A percentile compares a stretch with the other conserved stretches of the same genome.
These are phyloP conservation scores for Tribolium freemani DNA, from an alignment of 2,888 invertebrate species.

Conservation along the genomic window DNA sequence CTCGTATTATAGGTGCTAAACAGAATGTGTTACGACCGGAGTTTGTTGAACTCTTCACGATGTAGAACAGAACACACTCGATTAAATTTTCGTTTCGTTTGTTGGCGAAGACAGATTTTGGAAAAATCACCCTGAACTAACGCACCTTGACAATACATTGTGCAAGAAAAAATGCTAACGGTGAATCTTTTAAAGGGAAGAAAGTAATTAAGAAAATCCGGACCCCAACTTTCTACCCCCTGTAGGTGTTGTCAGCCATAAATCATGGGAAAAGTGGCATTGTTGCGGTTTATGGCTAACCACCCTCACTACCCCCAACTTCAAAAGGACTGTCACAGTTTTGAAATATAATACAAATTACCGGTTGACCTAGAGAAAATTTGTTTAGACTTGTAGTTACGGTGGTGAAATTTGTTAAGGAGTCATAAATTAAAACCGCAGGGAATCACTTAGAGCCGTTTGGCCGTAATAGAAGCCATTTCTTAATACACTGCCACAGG, in stretches of 20 bases:
- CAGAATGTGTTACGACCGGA: slow-evolving; percentile 55
- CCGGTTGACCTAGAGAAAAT: slow-evolving; percentile 33
- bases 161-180: slow-evolving; percentile 21
- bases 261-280: slow-evolving; percentile 46
- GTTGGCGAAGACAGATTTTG: not conserved
- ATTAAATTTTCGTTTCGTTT: slow-evolving; percentile 56
- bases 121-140: slow-evolving; percentile 26
- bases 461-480: not conserved
- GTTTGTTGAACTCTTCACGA: slow-evolving; percentile 55
- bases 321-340: slow-evolving; percentile 26
- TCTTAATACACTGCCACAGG: not conserved
- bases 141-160: not conserved
- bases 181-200: slow-evolving; percentile 1
- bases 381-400: not conserved
- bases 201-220: slow-evolving; percentile 27
- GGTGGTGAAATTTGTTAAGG: slow-evolving; percentile 12
- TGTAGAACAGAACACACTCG: slow-evolving; percentile 55
- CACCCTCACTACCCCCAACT: slow-evolving; percentile 46
- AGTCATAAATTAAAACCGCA: slow-evolving; percentile 9
- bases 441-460: not conserved
- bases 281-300: slow-evolving; percentile 58
- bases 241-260: slow-evolving; percentile 44
- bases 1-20: slow-evolving; percentile 50
- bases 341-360: slow-evolving; percentile 21
- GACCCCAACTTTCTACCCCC: slow-evolving; percentile 52